Evolutionary conservation across 64 coral and sea anemone species (phyloP).

Genomic region (Actinia tenebrosa): DNA sequence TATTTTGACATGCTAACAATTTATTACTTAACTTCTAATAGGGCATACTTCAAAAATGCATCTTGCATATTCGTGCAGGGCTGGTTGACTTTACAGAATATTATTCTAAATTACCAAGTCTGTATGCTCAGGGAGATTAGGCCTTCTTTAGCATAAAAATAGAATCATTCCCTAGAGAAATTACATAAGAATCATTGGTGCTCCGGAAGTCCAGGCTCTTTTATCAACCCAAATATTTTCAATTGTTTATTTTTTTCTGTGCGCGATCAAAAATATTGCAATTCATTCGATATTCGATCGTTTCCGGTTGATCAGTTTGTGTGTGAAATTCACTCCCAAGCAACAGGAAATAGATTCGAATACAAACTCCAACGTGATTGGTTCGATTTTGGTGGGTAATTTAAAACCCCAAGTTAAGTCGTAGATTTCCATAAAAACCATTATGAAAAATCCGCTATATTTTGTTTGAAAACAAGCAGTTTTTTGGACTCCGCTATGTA

Average conservation of each 20-base stretch:
- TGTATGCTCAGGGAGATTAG: background rate
- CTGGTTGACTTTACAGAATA: background rate
- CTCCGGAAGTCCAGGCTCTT: background rate
- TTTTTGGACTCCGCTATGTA: background rate
- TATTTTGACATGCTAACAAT: background rate
- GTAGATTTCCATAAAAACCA: background rate
- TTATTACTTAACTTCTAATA: background rate
- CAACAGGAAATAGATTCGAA: constrained; percentile 11
- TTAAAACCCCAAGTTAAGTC: background rate
- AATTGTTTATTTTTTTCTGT: background rate
- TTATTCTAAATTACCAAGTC: background rate
- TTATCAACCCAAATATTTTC: constrained; percentile 1
- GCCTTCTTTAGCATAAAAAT: background rate
- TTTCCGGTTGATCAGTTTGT: constrained; percentile 18
- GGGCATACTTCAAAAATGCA: background rate
- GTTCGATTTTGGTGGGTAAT: constrained; percentile 26
- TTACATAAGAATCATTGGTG: background rate
- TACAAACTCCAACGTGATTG: constrained; percentile 5
- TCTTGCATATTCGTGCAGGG: background rate
- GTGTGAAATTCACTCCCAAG: constrained; percentile 9
- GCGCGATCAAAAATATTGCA: background rate
- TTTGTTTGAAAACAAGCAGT: background rate
- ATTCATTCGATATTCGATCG: constrained; percentile 5
- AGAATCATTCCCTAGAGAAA: background rate
- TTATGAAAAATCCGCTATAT: background rate